phyloP scores from a whole-genome alignment of 2,888 invertebrate species.

The Nineta flava region DNA sequence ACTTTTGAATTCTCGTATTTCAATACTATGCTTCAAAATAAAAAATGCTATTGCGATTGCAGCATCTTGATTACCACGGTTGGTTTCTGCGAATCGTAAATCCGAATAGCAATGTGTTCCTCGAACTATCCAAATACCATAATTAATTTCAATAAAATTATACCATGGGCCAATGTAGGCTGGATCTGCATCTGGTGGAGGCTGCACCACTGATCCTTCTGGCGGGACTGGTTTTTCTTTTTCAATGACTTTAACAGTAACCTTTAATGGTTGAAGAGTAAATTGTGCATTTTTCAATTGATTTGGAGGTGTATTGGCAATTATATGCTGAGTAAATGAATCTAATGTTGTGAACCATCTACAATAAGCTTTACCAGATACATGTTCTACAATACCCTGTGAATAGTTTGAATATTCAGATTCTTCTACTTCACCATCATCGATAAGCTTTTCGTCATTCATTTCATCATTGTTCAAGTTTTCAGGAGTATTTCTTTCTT shows the following conservation, averaged over 20 bases:
- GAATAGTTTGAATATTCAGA: background rate
- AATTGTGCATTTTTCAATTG: conserved; percentile 15
- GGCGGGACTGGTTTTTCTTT: conserved; percentile 19
- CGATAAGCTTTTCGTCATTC: conserved; percentile 7
- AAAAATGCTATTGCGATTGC: conserved; percentile 40
- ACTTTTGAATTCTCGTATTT: conserved; percentile 37
- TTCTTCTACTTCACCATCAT: background rate
- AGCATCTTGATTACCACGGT: conserved; percentile 32
- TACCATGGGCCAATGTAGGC: conserved; percentile 23
- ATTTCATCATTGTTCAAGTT: background rate
- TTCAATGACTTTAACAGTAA: conserved; percentile 18
- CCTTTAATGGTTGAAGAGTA: conserved; percentile 17
- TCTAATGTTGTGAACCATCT: conserved; percentile 21
- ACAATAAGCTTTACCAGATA: conserved; percentile 20
- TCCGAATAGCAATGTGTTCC: conserved; percentile 19
- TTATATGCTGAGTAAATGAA: conserved; percentile 20
- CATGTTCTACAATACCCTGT: background rate
- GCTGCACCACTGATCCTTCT: conserved; percentile 9
- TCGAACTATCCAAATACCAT: conserved; percentile 25
- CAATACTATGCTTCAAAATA: conserved; percentile 39
- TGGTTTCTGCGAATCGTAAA: conserved; percentile 20
- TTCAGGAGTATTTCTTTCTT: background rate
- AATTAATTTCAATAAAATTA: conserved; percentile 23
- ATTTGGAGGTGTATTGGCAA: conserved; percentile 22
- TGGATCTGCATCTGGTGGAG: conserved; percentile 9